A percentile compares a stretch with the other conserved stretches of the same genome.
Conservation (phyloP, 1,140 invertebrate genomes). For the Drosophila baimaii region DNA sequence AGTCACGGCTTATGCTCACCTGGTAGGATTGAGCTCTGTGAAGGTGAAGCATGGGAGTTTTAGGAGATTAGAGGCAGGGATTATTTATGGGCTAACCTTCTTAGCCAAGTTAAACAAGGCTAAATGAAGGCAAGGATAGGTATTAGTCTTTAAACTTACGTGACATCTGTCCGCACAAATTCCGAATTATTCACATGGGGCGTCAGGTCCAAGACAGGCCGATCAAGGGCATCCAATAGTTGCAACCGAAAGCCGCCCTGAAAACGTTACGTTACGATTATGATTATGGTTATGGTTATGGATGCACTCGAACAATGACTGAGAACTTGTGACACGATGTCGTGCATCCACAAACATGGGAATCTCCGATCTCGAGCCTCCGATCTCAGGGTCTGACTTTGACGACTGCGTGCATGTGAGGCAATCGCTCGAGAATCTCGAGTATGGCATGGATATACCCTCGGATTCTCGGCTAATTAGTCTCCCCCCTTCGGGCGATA, state of each 20-base stretch:
- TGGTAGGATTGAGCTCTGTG: constrained; percentile 91
- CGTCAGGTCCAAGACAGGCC: constrained; percentile 92
- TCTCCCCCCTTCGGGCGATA: constrained; percentile 44
- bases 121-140: too few relatives aligned
- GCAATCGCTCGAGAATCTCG: constrained; percentile 49
- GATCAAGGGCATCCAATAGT: constrained; percentile 91
- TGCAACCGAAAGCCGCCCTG: constrained; percentile 95
- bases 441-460: constrained; percentile 47
- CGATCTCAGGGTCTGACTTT: constrained; percentile 42
- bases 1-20: constrained; percentile 91
- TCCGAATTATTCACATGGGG: constrained; percentile 91
- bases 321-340: constrained; percentile 72
- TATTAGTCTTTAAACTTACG: constrained; percentile 86
- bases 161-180: constrained; percentile 91
- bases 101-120: too few relatives aligned
- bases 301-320: constrained; percentile 65
- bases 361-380: constrained; percentile 47
- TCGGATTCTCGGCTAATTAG: constrained; percentile 53
- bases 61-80: neutral
- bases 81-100: neutral
- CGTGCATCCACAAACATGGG: constrained; percentile 62
- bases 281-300: constrained; percentile 36
- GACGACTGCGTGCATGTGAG: constrained; percentile 64
- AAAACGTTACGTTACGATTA: constrained; percentile 78
- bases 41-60: constrained; percentile 7